Evolutionary conservation across 2,113 vertebrate genomes (phyloP).

Genomic region (Notarius quadriscutis): DNA sequence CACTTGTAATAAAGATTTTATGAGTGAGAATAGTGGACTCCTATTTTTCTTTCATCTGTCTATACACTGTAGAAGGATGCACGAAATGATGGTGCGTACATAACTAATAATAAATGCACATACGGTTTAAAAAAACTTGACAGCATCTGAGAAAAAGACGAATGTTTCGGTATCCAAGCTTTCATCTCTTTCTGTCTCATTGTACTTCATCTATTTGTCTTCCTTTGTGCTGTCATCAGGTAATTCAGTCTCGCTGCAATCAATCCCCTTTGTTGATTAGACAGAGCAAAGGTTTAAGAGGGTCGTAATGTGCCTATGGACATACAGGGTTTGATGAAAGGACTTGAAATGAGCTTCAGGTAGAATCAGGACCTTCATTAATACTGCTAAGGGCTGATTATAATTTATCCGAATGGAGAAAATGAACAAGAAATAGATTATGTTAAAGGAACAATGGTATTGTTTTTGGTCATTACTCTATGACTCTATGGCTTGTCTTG

Average conservation of each 20-base stretch:
- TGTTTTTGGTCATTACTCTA: neutral
- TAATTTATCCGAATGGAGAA: neutral
- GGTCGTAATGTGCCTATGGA: constrained; percentile 8
- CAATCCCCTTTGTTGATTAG: constrained; percentile 42
- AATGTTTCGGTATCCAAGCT: neutral
- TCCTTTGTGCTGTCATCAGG: constrained; percentile 43
- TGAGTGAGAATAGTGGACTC: neutral
- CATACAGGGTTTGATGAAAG: constrained; percentile 12
- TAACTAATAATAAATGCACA: neutral
- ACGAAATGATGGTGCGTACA: neutral
- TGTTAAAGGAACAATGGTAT: neutral
- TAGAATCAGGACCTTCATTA: constrained; percentile 4
- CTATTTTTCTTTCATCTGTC: too few species aligned
- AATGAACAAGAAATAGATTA: neutral
- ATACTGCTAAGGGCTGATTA: neutral
- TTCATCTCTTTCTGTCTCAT: neutral
- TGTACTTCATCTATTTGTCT: neutral
- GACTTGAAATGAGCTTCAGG: neutral
- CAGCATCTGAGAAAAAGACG: neutral
- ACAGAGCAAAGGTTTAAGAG: constrained; percentile 44
- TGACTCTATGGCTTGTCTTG: neutral
- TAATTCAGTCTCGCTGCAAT: constrained; percentile 34
- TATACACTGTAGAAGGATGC: neutral
- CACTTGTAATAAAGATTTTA: constrained; percentile 3
- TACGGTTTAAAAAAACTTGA: neutral